Percentiles rank a stretch among this genome's conserved stretches.
Evolutionary conservation across 2,888 invertebrate genomes (phyloP).

Genomic region (Phlogophora meticulosa): DNA sequence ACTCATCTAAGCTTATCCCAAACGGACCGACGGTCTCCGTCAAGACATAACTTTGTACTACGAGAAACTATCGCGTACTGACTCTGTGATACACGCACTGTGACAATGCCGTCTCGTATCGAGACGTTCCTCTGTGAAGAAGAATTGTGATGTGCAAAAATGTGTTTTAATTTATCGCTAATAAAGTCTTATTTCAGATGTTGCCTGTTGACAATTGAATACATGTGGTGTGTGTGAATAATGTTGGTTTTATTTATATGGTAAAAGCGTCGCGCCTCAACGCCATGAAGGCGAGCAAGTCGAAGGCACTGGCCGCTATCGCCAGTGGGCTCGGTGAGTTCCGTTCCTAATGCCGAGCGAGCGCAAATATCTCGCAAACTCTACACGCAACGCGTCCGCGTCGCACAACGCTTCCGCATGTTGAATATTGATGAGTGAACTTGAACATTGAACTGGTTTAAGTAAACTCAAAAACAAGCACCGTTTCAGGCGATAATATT

Average conservation of each 20-base stretch:
- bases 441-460: conserved; percentile 9
- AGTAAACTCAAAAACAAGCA: background rate
- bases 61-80: conserved; percentile 80
- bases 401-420: background rate
- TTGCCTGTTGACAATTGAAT: conserved; percentile 82
- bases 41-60: conserved; percentile 78
- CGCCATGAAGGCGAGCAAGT: conserved; percentile 94
- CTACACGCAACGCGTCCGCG: background rate
- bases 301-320: conserved; percentile 97
- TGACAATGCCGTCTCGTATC: conserved; percentile 69
- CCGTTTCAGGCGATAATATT: conserved; percentile 14
- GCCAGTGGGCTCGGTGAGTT: conserved; percentile 98
- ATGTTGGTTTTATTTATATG: conserved; percentile 92
- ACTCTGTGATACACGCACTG: conserved; percentile 78
- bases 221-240: conserved; percentile 88
- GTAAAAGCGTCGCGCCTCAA: conserved; percentile 93
- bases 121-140: conserved; percentile 69
- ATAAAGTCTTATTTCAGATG: conserved; percentile 90
- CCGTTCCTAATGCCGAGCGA: conserved; percentile 66
- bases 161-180: conserved; percentile 81
- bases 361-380: conserved; percentile 67
- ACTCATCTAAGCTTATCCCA: conserved; percentile 82
- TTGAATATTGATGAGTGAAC: background rate
- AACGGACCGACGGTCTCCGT: conserved; percentile 74
- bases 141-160: conserved; percentile 77